A percentile compares a stretch with the other conserved stretches of the same genome.
These are phyloP conservation scores for Dendronephthya gigantea DNA, from an alignment of 64 coral and sea anemone species.

Conservation along the genomic window DNA sequence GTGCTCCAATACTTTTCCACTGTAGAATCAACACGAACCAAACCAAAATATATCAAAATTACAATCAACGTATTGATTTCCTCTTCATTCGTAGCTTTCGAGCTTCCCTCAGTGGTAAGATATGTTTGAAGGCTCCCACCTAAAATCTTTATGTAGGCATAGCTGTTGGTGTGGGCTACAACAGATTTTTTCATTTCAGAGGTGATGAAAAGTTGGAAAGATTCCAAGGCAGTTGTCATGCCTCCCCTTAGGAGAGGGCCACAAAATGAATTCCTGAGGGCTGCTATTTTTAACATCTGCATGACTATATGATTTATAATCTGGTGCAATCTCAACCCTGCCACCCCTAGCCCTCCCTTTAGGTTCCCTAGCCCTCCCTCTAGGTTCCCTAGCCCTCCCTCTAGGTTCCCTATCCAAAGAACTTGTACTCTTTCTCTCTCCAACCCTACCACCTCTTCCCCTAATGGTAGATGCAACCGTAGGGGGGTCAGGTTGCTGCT, in stretches of 20 bases:
- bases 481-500: too few relatives aligned
- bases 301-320: background rate
- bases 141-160: background rate
- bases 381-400: too few relatives aligned
- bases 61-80: background rate
- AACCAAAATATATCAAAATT: background rate
- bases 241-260: background rate
- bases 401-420: too few relatives aligned
- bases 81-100: background rate
- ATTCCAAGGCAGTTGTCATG: background rate
- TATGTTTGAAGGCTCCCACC: background rate
- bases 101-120: background rate
- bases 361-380: too few relatives aligned
- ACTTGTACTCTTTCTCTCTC: too few relatives aligned
- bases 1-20: slow-evolving; percentile 14
- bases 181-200: background rate
- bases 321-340: too few relatives aligned
- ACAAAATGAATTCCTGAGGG: background rate
- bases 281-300: background rate
- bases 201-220: background rate
- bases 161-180: background rate
- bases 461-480: too few relatives aligned
- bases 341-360: too few relatives aligned
- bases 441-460: too few relatives aligned
- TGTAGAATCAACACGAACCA: background rate